phyloP scores from a whole-genome alignment of 2,113 vertebrate genomes.

The Genyomyrus donnyi region DNA sequence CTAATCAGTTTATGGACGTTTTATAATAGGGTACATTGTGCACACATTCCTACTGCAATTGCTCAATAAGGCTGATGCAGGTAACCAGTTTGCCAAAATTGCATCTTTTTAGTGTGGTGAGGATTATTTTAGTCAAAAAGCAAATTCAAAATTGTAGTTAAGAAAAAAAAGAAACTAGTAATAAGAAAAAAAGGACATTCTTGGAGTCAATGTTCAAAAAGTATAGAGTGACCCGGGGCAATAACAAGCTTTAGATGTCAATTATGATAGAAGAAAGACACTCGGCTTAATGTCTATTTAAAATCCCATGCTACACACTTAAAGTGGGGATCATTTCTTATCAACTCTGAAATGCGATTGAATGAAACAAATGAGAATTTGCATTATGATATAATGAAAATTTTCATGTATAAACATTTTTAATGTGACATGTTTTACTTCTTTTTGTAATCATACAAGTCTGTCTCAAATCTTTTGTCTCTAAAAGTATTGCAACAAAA shows the following conservation, averaged over 20 bases:
- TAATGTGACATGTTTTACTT: background rate
- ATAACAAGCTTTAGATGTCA: background rate
- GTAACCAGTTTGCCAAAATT: background rate
- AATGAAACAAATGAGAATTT: background rate
- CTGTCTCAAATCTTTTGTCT: background rate
- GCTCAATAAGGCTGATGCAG: background rate
- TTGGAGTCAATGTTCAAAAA: background rate
- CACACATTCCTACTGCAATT: background rate
- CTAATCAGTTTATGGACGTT: background rate
- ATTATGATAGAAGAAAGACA: conserved; percentile 8
- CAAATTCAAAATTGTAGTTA: background rate
- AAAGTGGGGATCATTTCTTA: background rate
- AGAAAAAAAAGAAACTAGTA: background rate
- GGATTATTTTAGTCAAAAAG: background rate
- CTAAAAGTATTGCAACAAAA: background rate
- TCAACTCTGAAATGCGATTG: background rate
- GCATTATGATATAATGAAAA: background rate
- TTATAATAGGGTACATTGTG: background rate
- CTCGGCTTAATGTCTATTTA: conserved; percentile 10
- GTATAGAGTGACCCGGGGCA: background rate
- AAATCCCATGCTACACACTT: background rate
- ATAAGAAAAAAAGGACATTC: background rate
- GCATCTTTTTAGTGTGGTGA: background rate
- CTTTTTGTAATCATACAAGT: background rate
- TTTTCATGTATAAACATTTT: background rate